These are phyloP conservation scores for Drosophila nasuta DNA, from an alignment of 1,140 invertebrate genomes.

Conservation along the genomic window DNA sequence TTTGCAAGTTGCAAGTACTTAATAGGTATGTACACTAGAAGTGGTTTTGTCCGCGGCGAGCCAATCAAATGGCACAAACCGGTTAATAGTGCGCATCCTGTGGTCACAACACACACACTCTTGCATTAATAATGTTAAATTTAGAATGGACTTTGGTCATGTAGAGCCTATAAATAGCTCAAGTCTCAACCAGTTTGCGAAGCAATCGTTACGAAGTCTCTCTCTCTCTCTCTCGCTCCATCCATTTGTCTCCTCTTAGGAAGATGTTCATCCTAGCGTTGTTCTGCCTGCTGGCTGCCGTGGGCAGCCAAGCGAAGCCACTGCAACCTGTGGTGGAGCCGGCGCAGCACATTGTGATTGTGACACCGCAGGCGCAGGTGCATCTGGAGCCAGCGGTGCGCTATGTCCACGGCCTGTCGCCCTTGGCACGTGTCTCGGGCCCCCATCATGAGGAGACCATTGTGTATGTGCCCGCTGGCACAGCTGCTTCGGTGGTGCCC, in stretches of 20 bases:
- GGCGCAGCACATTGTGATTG: conserved; percentile 78
- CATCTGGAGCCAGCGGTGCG: conserved; percentile 75
- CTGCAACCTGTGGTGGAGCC: conserved; percentile 54
- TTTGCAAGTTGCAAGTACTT: conserved; percentile 51
- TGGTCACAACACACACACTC: conserved; percentile 34
- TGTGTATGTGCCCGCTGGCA: conserved; percentile 74
- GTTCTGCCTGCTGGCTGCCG: conserved; percentile 62
- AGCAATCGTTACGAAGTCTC: conserved; percentile 3
- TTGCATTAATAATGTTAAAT: conserved; percentile 67
- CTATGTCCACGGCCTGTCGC: conserved; percentile 77
- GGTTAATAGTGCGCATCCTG: conserved; percentile 76
- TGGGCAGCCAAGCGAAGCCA: conserved; percentile 59
- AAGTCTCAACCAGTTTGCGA: conserved; percentile 57
- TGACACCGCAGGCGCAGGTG: conserved; percentile 81
- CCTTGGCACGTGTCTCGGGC: conserved; percentile 69
- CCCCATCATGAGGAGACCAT: conserved; percentile 79
- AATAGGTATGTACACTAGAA: conserved; percentile 75
- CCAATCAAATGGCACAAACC: conserved; percentile 75
- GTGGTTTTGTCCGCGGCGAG: conserved; percentile 54
- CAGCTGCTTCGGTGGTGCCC: conserved; percentile 68
- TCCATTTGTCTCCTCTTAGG: background rate
- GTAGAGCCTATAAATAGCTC: conserved; percentile 64
- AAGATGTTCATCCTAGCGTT: conserved; percentile 73
- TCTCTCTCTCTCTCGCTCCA: no score
- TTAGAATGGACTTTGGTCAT: conserved; percentile 77